Conservation (phyloP, 2,888 invertebrate species). For the Tipula vernalis region DNA sequence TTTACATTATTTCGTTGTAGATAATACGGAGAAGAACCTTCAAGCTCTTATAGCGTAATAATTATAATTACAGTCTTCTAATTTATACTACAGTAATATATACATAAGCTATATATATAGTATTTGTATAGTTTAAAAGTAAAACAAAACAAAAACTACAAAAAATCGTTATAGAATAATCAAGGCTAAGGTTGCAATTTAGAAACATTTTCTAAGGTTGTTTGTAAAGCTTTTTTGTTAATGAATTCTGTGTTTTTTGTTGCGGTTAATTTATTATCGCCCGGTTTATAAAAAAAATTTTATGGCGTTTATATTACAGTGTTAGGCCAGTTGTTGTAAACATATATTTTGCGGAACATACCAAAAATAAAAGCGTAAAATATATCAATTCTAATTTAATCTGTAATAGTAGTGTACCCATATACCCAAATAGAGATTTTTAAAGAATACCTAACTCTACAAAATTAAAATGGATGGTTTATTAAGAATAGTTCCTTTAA, state of each 20-base stretch:
- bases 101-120: background rate
- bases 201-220: background rate
- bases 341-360: background rate
- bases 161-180: background rate
- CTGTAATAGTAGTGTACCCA: too few relatives aligned
- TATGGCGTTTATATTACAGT: background rate
- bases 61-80: background rate
- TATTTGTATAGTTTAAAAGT: background rate
- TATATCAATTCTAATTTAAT: too few relatives aligned
- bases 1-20: background rate
- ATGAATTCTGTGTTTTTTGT: background rate
- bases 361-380: too few relatives aligned
- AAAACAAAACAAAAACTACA: background rate
- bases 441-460: too few relatives aligned
- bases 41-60: background rate
- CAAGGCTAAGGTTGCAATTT: background rate
- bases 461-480: too few relatives aligned
- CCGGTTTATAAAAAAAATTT: background rate
- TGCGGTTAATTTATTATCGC: background rate
- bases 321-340: background rate
- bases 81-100: background rate
- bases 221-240: background rate
- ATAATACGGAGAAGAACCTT: background rate
- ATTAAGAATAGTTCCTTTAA: too few relatives aligned
- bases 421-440: too few relatives aligned